Base-by-base conservation (phyloP, 2,888 invertebrate species). In the Tillus elongatus region DNA sequence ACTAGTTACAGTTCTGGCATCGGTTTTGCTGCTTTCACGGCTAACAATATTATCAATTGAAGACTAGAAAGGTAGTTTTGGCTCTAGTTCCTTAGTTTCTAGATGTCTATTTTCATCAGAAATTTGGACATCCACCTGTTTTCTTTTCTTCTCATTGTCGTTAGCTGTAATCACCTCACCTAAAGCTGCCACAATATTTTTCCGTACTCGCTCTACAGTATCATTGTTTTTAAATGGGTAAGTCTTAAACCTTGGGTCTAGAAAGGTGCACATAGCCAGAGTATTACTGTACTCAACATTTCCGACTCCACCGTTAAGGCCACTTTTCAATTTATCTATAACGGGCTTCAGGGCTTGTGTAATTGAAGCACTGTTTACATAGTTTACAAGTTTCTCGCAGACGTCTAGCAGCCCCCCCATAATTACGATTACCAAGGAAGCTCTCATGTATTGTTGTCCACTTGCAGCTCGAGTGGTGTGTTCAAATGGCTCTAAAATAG, bases 401-500 rank as follows among this genome's bases (percentile, higher is more conserved):
- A 37, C 40, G 43, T 39, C 36, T 39, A 12, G 37, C 34, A 38
- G 42, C 26, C 33, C 50, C 35, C 31, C 41, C 31, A 13, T 44
- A 26, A 39, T 41, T 32, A 45, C 49, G 40, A 36, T 44, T 37
- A 35, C 48, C 41, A 30, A 40, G 28, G 44, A 52, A 41, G 40
- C 45, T 4, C 43, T 39, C 34, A 45, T 39, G 26, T 49, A 47
- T 3, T 43, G 42, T 42, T 55, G 41, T 4, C 54, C 53, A 41
- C 49, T 46, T 9, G 53, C 30, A 4, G 40, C 33, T 31, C 44
- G 44, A 4, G 53, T 53, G n/a, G 49, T 47, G 3, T 41, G 31
- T 40, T 49, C 46, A 30, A 57, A 51, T 4, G 49, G 51, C 30
- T 44, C 27, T 14, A 56, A 40, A 24, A 53, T 39, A 28, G 35